Conservation (phyloP, 2,888 invertebrate species). For the Brenthis hecate region DNA sequence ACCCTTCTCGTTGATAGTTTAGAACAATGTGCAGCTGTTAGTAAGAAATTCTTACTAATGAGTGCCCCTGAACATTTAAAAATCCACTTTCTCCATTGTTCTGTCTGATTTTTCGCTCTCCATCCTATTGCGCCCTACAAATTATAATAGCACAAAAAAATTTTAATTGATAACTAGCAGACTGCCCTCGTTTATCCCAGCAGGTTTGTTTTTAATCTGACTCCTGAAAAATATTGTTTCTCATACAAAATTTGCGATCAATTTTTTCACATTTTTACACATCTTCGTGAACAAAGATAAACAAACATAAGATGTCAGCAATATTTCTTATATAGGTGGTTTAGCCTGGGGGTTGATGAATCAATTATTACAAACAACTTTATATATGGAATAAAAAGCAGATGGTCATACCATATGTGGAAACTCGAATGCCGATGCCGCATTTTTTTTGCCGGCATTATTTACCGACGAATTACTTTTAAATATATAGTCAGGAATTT, state of each 20-base stretch:
- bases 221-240: background rate
- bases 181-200: no score
- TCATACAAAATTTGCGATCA: background rate
- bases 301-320: no score
- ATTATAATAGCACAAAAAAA: background rate
- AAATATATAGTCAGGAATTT: slow-evolving; percentile 32
- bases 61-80: slow-evolving; percentile 84
- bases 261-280: no score
- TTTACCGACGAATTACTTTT: slow-evolving; percentile 47
- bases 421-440: slow-evolving; percentile 51
- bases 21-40: slow-evolving; percentile 86
- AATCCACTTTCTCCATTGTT: slow-evolving; percentile 42
- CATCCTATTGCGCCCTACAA: slow-evolving; percentile 54
- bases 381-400: background rate
- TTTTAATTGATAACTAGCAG: background rate
- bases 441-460: slow-evolving; percentile 18
- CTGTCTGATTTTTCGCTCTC: slow-evolving; percentile 41
- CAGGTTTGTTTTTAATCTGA: no score
- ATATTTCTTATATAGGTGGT: no score
- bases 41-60: slow-evolving; percentile 81
- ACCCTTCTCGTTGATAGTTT: slow-evolving; percentile 31
- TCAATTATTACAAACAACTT: no score
- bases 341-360: no score
- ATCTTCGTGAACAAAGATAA: no score
- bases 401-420: slow-evolving; percentile 58